Percentiles rank a stretch among this genome's conserved stretches.
These are phyloP conservation scores for Lasioglossum oenotherae DNA, from an alignment of 2,888 invertebrate genomes.

Conservation along the genomic window DNA sequence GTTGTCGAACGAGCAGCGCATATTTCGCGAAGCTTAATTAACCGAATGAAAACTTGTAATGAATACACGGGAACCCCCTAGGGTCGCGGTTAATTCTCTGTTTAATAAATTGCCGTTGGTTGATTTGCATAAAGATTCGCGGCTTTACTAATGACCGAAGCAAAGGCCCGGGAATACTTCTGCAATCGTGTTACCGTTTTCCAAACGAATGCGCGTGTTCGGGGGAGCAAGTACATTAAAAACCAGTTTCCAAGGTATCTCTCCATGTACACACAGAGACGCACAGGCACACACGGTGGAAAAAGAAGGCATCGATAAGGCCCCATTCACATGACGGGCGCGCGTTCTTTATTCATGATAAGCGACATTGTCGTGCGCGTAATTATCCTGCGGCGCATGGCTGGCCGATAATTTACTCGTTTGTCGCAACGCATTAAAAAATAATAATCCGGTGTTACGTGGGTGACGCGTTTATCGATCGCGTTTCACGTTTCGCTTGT, in stretches of 20 bases:
- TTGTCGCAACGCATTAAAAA: constrained; percentile 29
- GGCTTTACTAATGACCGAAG: neutral
- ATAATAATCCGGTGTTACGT: constrained; percentile 21
- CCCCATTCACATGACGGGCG: constrained; percentile 7
- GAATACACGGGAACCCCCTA: neutral
- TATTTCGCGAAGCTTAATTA: neutral
- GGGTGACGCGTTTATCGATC: constrained; percentile 37
- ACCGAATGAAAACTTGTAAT: neutral
- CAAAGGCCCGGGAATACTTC: neutral
- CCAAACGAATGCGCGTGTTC: neutral
- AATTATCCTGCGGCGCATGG: constrained; percentile 24
- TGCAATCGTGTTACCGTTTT: constrained; percentile 1
- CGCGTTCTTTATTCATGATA: constrained; percentile 21
- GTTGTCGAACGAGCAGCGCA: neutral
- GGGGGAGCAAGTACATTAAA: neutral
- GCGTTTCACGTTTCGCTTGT: neutral
- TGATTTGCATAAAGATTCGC: neutral
- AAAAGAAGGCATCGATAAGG: constrained; percentile 3
- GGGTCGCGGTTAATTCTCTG: neutral
- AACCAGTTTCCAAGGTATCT: constrained; percentile 15
- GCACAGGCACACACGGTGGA: neutral
- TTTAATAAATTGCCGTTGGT: neutral
- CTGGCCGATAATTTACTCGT: constrained; percentile 21
- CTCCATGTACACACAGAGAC: neutral
- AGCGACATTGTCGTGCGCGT: constrained; percentile 19